These are phyloP conservation scores for Nemoura dubitans DNA, from an alignment of 2,888 invertebrate genomes.

Conservation along the genomic window DNA sequence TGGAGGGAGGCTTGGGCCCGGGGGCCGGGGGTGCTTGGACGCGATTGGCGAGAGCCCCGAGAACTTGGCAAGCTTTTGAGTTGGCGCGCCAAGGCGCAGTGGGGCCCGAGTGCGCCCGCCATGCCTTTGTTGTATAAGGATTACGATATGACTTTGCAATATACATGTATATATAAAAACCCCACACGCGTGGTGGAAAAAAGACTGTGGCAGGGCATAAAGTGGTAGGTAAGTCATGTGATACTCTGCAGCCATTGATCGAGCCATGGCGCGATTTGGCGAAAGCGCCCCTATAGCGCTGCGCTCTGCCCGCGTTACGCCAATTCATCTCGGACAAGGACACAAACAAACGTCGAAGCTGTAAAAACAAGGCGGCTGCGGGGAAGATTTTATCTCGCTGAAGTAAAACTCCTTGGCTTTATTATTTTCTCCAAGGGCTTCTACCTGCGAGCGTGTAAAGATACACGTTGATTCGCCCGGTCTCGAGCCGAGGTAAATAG, in stretches of 20 bases:
- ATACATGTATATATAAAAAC: constrained; percentile 9
- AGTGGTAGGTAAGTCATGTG: constrained; percentile 10
- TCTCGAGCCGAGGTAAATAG: background rate
- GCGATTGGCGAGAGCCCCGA: background rate
- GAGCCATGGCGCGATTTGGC: background rate
- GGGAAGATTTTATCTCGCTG: background rate
- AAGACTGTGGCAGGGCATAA: background rate
- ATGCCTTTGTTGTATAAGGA: constrained; percentile 42
- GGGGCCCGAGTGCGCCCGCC: constrained; percentile 33
- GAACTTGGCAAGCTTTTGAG: constrained; percentile 32
- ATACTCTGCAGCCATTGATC: constrained; percentile 16
- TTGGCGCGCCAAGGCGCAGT: constrained; percentile 19
- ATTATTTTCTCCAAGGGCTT: too few relatives aligned
- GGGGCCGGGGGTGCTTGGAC: background rate
- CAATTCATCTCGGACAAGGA: background rate
- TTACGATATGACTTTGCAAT: constrained; percentile 36
- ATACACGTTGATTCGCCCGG: background rate
- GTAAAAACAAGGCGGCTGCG: background rate
- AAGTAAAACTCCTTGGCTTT: too few relatives aligned
- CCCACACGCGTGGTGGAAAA: background rate
- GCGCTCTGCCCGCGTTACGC: background rate
- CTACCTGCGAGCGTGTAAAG: background rate
- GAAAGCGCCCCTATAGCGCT: background rate
- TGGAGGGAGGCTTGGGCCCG: background rate
- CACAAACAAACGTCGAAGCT: background rate